A percentile compares a stretch with the other conserved stretches of the same genome.
These are phyloP conservation scores for Xylocampa areola DNA, from an alignment of 2,888 invertebrate genomes.

Conservation along the genomic window DNA sequence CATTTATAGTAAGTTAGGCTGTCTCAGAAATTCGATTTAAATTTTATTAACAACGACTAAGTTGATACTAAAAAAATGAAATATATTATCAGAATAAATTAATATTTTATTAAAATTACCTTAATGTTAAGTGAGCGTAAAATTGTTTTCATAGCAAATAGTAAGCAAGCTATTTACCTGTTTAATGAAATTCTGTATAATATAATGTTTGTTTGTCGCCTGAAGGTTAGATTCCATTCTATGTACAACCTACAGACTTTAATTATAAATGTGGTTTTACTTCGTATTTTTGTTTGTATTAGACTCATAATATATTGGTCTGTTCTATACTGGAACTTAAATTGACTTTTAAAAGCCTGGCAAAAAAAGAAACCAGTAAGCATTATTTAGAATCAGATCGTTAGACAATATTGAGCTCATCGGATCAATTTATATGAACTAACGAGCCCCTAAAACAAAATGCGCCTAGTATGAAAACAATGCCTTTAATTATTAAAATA, in stretches of 20 bases:
- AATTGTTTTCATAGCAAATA: constrained; percentile 45
- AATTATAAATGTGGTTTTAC: constrained; percentile 34
- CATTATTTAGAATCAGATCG: too few relatives aligned
- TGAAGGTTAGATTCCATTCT: constrained; percentile 37
- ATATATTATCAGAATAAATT: constrained; percentile 7
- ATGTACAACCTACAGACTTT: constrained; percentile 35
- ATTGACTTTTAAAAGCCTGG: too few relatives aligned
- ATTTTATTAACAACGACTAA: constrained; percentile 7
- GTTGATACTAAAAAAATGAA: not conserved
- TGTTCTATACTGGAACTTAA: not conserved
- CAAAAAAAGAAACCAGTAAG: too few relatives aligned
- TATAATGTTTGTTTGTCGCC: constrained; percentile 33
- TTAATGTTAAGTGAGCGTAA: not conserved
- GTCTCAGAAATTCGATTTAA: constrained; percentile 41
- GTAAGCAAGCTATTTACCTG: constrained; percentile 38
- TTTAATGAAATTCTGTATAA: constrained; percentile 34
- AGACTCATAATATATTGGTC: constrained; percentile 33
- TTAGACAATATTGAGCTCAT: not conserved
- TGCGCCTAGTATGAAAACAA: constrained; percentile 10
- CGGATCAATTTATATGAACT: not conserved
- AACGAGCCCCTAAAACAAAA: not conserved
- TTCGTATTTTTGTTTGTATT: constrained; percentile 29
- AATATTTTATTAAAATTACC: constrained; percentile 17
- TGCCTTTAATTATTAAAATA: constrained; percentile 13
- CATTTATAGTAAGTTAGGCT: constrained; percentile 40